Evolutionary conservation across 2,797 vertebrate genomes (phyloP), one percentile per base, ranked within the genome.

Genomic region (Lithobates sylvaticus): DNA sequence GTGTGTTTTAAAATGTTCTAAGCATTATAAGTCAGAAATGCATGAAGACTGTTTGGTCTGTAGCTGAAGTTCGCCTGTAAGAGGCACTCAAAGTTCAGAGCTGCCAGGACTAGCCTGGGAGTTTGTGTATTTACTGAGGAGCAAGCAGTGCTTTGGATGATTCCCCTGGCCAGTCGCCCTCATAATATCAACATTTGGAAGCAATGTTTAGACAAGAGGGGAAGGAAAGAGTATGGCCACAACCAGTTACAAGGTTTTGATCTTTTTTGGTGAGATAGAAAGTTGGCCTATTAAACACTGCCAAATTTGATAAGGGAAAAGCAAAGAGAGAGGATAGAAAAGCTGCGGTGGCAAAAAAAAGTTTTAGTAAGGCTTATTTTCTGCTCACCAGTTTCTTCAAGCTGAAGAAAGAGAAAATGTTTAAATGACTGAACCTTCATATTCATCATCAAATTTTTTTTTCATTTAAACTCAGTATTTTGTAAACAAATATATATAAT

Each of bases 221-320:
- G 86, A 92, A 90, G 88, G 77, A 84, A 88, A 90, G 90, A 90
- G 90, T 26, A 39, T 58, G 47, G 77, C 88, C 83, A 89, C 89
- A 88, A 91, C 90, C 89, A 90, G 65, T 92, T 92, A 90, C 89
- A 91, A 83, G 74, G 89, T 93, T 91, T 94, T 92, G 91, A 91
- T 91, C 91, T 92, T 93, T 92, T 92, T 89, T 91, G 90, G 91
- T 91, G 90, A 92, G 90, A 93, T 92, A 89, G 90, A 92, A 92
- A 89, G 88, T 89, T 89, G 84, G 83, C 82, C 89, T 92, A 89
- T 89, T 72, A 91, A 89, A 90, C 89, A 88, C 82, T 88, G 90
- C 90, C 91, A 91, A 91, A 91, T 91, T 91, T 89, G 92, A 93
- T 92, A 92, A 91, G 81, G n/a, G 76, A 23, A n/a, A 50, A 21